These are phyloP conservation scores for Ceramica pisi DNA, from an alignment of 2,888 invertebrate genomes.

Conservation along the genomic window DNA sequence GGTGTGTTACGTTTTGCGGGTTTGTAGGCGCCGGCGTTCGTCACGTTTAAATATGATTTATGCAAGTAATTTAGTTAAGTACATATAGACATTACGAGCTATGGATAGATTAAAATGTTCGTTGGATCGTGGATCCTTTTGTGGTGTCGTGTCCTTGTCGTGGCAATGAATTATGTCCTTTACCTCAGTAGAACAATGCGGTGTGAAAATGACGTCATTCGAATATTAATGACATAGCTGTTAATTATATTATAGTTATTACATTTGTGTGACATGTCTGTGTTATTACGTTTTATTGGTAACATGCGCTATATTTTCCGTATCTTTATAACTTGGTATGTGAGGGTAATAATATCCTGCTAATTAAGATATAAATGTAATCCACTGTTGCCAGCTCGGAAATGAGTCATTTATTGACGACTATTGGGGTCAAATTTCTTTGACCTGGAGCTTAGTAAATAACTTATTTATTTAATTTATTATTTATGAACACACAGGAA, in stretches of 20 bases:
- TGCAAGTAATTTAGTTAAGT: slow-evolving; percentile 90
- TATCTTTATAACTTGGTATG: slow-evolving; percentile 44
- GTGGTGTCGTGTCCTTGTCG: slow-evolving; percentile 69
- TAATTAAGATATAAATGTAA: slow-evolving; percentile 26
- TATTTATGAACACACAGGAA: too few species aligned
- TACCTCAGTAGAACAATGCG: slow-evolving; percentile 58
- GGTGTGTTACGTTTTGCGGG: slow-evolving; percentile 61
- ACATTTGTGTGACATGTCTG: slow-evolving; percentile 40
- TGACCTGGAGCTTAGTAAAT: not conserved
- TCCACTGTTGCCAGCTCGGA: slow-evolving; percentile 18
- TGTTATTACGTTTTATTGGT: slow-evolving; percentile 36
- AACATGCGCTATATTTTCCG: slow-evolving; percentile 26
- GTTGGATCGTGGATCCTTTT: slow-evolving; percentile 75
- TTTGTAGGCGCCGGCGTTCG: slow-evolving; percentile 78
- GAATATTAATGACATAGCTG: slow-evolving; percentile 54
- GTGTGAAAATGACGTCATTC: slow-evolving; percentile 58
- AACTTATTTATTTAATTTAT: too few species aligned
- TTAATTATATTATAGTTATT: slow-evolving; percentile 55
- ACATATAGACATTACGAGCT: slow-evolving; percentile 87
- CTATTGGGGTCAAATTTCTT: slow-evolving; percentile 1
- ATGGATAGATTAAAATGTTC: slow-evolving; percentile 88
- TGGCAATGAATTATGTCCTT: slow-evolving; percentile 76
- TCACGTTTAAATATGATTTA: slow-evolving; percentile 91
- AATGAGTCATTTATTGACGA: slow-evolving; percentile 23
- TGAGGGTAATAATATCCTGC: slow-evolving; percentile 8